phyloP scores from a whole-genome alignment of 2,888 invertebrate species.

The Amphipyra berbera region DNA sequence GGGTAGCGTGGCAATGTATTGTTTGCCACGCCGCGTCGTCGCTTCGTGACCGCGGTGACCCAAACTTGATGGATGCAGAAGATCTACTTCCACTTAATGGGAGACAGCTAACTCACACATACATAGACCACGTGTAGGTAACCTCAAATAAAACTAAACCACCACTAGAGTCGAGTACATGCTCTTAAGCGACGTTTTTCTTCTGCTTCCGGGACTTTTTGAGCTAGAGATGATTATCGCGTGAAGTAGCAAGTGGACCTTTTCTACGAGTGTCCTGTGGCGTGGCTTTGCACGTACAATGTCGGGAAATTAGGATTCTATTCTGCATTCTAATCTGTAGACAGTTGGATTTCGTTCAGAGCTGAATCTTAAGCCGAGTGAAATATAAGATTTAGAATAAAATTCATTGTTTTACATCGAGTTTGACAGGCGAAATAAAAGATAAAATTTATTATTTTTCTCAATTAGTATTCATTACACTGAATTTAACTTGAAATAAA shows the following conservation, averaged over 20 bases:
- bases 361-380: not conserved
- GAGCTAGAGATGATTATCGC: not conserved
- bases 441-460: not conserved
- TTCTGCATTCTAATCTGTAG: constrained; percentile 36
- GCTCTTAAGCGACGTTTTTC: too few relatives aligned
- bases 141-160: too few relatives aligned
- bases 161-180: too few relatives aligned
- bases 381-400: constrained; percentile 15
- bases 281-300: constrained; percentile 4
- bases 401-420: not conserved
- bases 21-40: constrained; percentile 30
- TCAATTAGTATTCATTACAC: not conserved
- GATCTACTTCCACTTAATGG: not conserved
- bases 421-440: constrained; percentile 3
- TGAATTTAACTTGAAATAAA: constrained; percentile 19
- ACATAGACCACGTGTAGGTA: too few relatives aligned
- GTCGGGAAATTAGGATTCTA: constrained; percentile 29
- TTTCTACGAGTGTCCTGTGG: not conserved
- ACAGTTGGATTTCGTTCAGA: constrained; percentile 19
- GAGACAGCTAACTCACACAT: too few relatives aligned
- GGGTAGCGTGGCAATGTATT: constrained; percentile 34
- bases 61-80: constrained; percentile 12
- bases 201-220: too few relatives aligned
- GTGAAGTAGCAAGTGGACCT: not conserved
- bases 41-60: constrained; percentile 11